A percentile compares a stretch with the other conserved stretches of the same genome.
Conservation (phyloP, 1,140 invertebrate genomes). For the Zaprionus kolodkinae region DNA sequence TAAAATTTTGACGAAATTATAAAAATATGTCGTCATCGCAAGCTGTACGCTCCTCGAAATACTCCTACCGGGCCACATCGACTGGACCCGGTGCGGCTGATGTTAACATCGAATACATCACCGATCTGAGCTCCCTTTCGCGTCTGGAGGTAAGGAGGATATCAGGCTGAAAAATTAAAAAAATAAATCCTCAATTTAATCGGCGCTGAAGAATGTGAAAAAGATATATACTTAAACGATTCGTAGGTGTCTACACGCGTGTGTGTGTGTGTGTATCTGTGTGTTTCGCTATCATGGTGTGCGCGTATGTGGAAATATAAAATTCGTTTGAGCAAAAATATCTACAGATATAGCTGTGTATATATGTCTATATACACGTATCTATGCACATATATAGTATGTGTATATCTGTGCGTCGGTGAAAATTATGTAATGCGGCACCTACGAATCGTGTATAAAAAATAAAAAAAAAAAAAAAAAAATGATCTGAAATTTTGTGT, state of each 20-base stretch:
- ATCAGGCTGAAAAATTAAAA: conserved; percentile 4
- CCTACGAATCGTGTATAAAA: conserved; percentile 25
- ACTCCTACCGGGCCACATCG: conserved; percentile 91
- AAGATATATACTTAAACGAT: conserved; percentile 41
- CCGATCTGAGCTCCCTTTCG: conserved; percentile 95
- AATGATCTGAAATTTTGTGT: conserved; percentile 20
- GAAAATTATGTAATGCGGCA: conserved; percentile 54
- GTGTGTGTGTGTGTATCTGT: conserved; percentile 25
- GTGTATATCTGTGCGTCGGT: conserved; percentile 34
- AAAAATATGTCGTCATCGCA: conserved; percentile 87
- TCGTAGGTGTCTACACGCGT: conserved; percentile 22
- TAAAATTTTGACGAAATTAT: conserved; percentile 62
- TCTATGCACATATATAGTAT: conserved; percentile 12
- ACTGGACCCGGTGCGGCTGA: conserved; percentile 92
- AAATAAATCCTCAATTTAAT: conserved; percentile 1
- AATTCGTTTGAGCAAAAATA: conserved; percentile 72
- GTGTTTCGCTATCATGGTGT: conserved; percentile 36
- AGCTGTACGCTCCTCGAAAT: conserved; percentile 93
- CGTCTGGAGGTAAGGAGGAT: conserved; percentile 92
- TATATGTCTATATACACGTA: conserved; percentile 14
- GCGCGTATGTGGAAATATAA: conserved; percentile 78
- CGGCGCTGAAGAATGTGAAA: conserved; percentile 20
- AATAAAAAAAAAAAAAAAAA: conserved; percentile 33
- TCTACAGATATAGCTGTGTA: conserved; percentile 55
- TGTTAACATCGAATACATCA: conserved; percentile 96